Percentiles rank a stretch among this genome's conserved stretches.
phyloP scores from a whole-genome alignment of 2,113 vertebrate species.

The Morphnarchus princeps region DNA sequence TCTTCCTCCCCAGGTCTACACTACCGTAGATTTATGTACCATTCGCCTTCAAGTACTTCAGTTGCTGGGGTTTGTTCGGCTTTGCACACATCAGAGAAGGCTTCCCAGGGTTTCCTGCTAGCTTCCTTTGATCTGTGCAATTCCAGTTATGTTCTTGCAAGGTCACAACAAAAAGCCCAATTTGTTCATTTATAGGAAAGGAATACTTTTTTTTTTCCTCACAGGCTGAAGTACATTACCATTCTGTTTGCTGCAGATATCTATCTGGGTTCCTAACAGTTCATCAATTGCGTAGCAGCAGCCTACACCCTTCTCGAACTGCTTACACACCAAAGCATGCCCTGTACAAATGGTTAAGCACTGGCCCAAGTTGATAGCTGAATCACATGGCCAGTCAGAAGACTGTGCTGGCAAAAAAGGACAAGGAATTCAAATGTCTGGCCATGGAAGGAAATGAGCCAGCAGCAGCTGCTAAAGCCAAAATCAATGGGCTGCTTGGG shows the following conservation, averaged over 20 bases:
- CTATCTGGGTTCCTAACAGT: neutral
- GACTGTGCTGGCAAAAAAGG: neutral
- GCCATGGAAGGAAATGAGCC: neutral
- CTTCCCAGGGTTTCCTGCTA: neutral
- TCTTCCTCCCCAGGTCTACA: neutral
- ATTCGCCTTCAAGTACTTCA: neutral
- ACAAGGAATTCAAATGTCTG: neutral
- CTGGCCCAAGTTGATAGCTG: neutral
- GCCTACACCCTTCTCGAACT: neutral
- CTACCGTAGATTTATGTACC: neutral
- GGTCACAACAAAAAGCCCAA: neutral
- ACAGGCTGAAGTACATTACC: neutral
- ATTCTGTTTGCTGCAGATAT: neutral
- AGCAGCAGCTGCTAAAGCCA: constrained; percentile 6
- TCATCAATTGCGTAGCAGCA: neutral
- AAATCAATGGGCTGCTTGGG: neutral
- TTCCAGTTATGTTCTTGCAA: neutral
- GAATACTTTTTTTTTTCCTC: neutral
- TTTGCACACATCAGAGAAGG: neutral
- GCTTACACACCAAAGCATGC: neutral
- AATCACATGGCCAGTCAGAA: neutral
- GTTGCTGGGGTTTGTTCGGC: neutral
- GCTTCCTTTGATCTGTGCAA: neutral
- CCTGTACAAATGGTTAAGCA: neutral
- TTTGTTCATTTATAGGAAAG: neutral